Base-by-base conservation (phyloP, 2,797 vertebrate species). In the Miichthys miiuy region DNA sequence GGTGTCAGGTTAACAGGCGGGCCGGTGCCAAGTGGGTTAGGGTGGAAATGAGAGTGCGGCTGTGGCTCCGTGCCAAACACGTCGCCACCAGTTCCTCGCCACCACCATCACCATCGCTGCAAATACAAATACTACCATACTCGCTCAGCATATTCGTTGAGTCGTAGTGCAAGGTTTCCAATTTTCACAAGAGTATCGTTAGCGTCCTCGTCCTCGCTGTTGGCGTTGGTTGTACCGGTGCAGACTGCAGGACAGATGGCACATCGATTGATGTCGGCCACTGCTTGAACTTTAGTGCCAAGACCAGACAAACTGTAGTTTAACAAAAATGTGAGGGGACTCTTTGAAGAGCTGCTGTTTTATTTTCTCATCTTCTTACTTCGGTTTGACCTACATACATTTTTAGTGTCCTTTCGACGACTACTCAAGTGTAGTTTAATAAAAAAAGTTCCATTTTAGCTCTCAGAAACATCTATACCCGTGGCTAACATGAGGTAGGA, bases 21-120 rank as follows among this genome's bases (percentile, higher is more conserved):
- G 6, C 61, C 55, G 2, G 27, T 89, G 93, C 91, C 92, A 94
- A 93, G 87, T 92, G 88, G 89, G 90, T 90, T 87, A 91, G 80
- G 85, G 72, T 88, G 80, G 86, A 90, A 82, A 85, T 46, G 82
- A 86, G 87, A 81, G 74, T 51, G 17, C 41, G 14, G 74, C 56
- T 11, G 2, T 86, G 88, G 89, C 85, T 47, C 6, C 25, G 0
- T 0, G 75, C 88, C 89, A 90, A 90, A 13, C 81, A 50, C 57
- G 17, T 69, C 80, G 25, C 79, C 68, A 64, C 47, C 63, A 21
- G 66, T 69, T 79, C 63, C 75, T 82, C 63, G 20, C 50, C 57
- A 16, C 47, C 52, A 34, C 23, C 21, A 46, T 52, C 61, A 58
- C 42, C 47, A 13, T 61, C 47, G 30, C 65, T 12, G 66, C 68